A percentile compares a stretch with the other conserved stretches of the same genome.
Conservation (phyloP, 1,140 invertebrate species). For the Caenorhabditis briggsae region DNA sequence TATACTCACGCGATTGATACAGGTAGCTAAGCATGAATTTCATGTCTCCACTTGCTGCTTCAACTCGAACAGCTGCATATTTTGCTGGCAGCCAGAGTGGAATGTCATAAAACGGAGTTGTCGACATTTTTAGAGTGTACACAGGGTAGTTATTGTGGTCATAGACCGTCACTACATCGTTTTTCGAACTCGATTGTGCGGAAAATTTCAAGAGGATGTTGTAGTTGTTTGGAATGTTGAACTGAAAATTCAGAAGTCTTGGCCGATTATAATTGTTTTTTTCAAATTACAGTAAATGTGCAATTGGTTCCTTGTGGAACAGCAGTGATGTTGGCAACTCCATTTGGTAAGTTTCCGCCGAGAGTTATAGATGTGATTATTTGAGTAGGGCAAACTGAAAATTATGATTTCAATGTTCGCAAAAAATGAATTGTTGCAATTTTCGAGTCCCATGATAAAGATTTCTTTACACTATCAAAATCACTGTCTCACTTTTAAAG, state of each 20-base stretch:
- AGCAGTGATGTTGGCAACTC: too few species aligned
- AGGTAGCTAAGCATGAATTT: neutral
- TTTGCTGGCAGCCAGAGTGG: neutral
- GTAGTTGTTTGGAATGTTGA: neutral
- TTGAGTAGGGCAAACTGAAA: too few species aligned
- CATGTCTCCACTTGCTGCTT: neutral
- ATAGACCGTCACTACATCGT: neutral
- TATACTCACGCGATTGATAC: neutral
- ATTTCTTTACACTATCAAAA: too few species aligned
- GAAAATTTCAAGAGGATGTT: neutral
- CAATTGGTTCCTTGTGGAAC: neutral
- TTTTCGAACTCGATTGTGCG: neutral
- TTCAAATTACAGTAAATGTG: neutral
- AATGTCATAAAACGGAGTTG: neutral
- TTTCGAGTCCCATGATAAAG: too few species aligned
- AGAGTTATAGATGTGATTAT: too few species aligned
- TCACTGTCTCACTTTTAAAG: too few species aligned
- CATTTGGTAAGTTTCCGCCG: too few species aligned
- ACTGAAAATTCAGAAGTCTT: neutral
- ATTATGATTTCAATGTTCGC: neutral
- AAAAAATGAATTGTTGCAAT: neutral
- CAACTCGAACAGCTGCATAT: neutral
- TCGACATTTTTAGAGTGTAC: too few species aligned
- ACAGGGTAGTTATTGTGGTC: neutral
- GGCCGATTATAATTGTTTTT: neutral